Percentiles rank a stretch among this genome's conserved stretches.
phyloP scores from a whole-genome alignment of 2,888 invertebrate genomes.

The Yponomeuta cagnagella region DNA sequence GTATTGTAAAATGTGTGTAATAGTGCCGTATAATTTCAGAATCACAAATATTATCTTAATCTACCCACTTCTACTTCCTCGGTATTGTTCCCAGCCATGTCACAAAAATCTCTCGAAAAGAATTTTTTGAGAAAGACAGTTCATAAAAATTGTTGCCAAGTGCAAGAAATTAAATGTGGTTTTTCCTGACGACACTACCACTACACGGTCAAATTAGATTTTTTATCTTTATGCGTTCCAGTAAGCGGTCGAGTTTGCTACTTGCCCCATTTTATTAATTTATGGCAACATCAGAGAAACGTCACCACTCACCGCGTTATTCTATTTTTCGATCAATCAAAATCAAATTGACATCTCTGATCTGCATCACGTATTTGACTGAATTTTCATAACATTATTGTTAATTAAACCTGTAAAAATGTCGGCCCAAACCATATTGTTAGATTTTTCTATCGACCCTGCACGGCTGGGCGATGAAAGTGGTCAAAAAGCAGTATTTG shows the following conservation, averaged over 20 bases:
- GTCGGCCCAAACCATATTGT: constrained; percentile 86
- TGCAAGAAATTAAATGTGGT: not conserved
- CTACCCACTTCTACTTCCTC: constrained; percentile 77
- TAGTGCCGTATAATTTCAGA: constrained; percentile 21
- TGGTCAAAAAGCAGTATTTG: constrained; percentile 79
- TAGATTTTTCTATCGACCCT: constrained; percentile 87
- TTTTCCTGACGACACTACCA: not conserved
- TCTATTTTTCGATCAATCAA: not conserved
- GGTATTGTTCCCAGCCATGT: constrained; percentile 78
- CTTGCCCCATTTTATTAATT: not conserved
- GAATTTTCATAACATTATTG: not conserved
- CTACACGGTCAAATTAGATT: not conserved
- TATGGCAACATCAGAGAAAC: not conserved
- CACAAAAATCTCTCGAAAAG: constrained; percentile 63
- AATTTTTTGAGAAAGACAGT: constrained; percentile 48
- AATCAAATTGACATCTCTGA: too few species aligned
- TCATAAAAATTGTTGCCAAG: constrained; percentile 41
- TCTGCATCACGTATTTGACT: not conserved
- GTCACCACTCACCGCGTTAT: not conserved
- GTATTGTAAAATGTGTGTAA: constrained; percentile 28
- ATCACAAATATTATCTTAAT: constrained; percentile 25
- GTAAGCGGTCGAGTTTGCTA: not conserved
- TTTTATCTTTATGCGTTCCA: not conserved
- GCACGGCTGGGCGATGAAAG: constrained; percentile 79
- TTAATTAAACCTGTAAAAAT: constrained; percentile 49